phyloP scores from a whole-genome alignment of 2,888 invertebrate genomes.

The Zaprionus obscuricornis region DNA sequence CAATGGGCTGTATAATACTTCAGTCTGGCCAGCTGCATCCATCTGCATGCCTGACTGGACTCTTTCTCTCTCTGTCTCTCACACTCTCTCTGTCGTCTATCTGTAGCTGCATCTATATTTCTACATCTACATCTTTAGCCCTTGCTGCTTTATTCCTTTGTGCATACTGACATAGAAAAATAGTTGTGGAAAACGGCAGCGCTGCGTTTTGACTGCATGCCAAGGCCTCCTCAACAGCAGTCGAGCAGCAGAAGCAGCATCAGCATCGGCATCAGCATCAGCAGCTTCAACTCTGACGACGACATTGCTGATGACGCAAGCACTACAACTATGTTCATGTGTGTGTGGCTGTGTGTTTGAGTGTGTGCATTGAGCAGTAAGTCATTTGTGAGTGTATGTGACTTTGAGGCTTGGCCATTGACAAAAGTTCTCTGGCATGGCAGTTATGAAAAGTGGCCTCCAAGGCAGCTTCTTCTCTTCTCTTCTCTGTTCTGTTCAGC shows the following conservation, averaged over 20 bases:
- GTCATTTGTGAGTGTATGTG: conserved; percentile 49
- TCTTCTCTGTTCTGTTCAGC: no score
- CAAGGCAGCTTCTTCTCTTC: conserved; percentile 4
- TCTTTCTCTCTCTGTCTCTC: conserved; percentile 32
- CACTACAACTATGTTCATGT: conserved; percentile 33
- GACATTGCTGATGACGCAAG: conserved; percentile 75
- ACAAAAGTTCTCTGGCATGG: conserved; percentile 63
- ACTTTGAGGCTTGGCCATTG: conserved; percentile 70
- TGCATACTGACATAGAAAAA: conserved; percentile 70
- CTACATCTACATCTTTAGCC: background rate
- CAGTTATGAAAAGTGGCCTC: conserved; percentile 67
- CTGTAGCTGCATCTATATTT: conserved; percentile 27
- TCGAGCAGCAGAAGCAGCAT: background rate
- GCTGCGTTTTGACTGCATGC: conserved; percentile 75
- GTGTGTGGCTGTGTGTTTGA: conserved; percentile 28
- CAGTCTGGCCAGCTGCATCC: conserved; percentile 47
- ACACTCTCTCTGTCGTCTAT: no score
- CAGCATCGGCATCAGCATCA: conserved; percentile 30
- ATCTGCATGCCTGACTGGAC: conserved; percentile 37
- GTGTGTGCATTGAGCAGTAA: conserved; percentile 57
- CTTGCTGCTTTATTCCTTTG: conserved; percentile 12
- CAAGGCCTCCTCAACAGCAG: conserved; percentile 62
- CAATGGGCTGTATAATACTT: conserved; percentile 53
- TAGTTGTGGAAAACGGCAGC: conserved; percentile 58
- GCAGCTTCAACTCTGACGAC: conserved; percentile 51